Base-by-base conservation (phyloP, 2,888 invertebrate species). In the Selenia dentaria region DNA sequence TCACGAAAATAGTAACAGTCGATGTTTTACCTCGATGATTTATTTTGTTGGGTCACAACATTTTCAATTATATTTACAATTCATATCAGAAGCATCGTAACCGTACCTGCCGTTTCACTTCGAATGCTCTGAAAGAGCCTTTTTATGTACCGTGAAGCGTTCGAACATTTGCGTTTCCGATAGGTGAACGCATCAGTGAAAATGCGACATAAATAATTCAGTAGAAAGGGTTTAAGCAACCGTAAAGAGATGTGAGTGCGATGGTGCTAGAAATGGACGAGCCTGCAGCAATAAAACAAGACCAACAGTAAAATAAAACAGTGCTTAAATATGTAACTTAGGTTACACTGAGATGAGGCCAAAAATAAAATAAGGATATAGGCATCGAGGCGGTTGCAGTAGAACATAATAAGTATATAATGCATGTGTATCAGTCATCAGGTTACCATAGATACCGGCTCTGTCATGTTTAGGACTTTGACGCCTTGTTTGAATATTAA, bases 171-270 rank as follows among this genome's bases (percentile, higher is more conserved):
- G 65, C 64, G 65, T 74, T 70, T 62, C 62, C 66, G 58, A 74
- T 74, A 73, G 66, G 59, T 58, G 62, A 79, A 77, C 68, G 75
- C 72, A 77, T 77, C 77, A 71, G 64, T 65, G 70, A 67, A 70
- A 72, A 78, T 74, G 62, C 54, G 61, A 70, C 38, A 76, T 79
- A 72, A 77, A 80, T 81, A 73, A 81, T 79, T 79, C 74, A 79
- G 63, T 50, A 60, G 54, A 20, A 48, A 40, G 29, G 45, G 45
- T 44, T 9, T 10, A 3, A 44, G 35, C 22, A 28, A 24, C 10
- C 28, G 8, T 29, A 11, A 38, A 12, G 29, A 34, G 34, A 12
- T 35, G 35, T 12, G 34, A 26, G 34, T 39, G 28, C 34, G 22
- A 33, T 18, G 28, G 16, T 11, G 33, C 35, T n/a, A 6, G 18